These are phyloP conservation scores for Trichomalopsis sarcophagae DNA, from an alignment of 1,140 invertebrate genomes.

Conservation along the genomic window DNA sequence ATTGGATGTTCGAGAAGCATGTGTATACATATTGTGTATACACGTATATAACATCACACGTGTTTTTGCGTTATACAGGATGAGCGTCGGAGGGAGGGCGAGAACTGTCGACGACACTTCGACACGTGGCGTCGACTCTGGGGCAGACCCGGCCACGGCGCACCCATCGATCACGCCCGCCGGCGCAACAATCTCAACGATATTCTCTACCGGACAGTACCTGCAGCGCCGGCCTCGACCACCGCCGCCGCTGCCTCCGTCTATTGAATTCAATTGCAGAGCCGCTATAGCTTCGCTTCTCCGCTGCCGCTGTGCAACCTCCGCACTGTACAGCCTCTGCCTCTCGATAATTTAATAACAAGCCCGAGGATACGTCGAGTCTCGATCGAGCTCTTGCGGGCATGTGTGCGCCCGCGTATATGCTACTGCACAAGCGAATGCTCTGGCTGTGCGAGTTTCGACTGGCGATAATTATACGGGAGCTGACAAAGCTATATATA, in stretches of 20 bases:
- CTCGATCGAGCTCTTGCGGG: neutral
- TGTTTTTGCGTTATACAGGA: constrained; percentile 65
- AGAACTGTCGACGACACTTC: constrained; percentile 78
- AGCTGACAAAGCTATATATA: too few species aligned
- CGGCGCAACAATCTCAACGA: constrained; percentile 68
- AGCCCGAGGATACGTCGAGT: constrained; percentile 6
- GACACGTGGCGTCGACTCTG: constrained; percentile 81
- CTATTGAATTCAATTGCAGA: constrained; percentile 20
- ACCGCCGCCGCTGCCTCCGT: neutral
- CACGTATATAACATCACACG: neutral
- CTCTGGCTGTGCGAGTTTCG: neutral
- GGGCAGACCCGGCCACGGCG: constrained; percentile 82
- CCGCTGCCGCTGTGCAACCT: neutral
- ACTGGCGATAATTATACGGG: too few species aligned
- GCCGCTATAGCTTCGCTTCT: constrained; percentile 4
- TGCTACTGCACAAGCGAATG: neutral
- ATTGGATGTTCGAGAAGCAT: neutral
- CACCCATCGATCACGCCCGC: constrained; percentile 73
- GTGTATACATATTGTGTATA: neutral
- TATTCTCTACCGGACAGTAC: constrained; percentile 65
- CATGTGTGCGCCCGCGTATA: neutral
- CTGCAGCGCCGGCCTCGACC: neutral
- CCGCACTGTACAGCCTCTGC: neutral
- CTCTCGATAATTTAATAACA: constrained; percentile 24
- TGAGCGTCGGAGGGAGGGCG: constrained; percentile 74